Evolutionary conservation across 2,888 invertebrate genomes (phyloP), one percentile per base, ranked within the genome.

Genomic region (Nomada ferruginata): DNA sequence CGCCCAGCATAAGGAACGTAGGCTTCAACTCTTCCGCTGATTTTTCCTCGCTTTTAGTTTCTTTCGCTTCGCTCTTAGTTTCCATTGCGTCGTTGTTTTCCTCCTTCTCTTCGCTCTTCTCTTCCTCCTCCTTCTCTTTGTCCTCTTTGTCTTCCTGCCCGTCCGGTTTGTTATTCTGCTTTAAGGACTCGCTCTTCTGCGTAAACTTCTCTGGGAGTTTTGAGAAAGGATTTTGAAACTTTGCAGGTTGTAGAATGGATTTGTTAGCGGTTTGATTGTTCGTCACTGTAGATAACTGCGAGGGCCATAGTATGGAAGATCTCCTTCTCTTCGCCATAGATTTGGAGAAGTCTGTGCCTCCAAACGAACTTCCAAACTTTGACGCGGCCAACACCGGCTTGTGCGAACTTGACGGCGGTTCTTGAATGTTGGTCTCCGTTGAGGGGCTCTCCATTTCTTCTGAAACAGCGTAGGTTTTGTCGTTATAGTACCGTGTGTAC

Each of bases 1-100:
- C 86, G 10, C 90, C 91, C 10, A 93, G 76, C 5, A 93, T 92
- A 74, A 93, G 83, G 82, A 93, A 93, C 73, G 91, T 93, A 4
- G 92, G 92, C 71, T 86, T 90, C 36, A 87, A 70, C 11, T 91
- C 91, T 29, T 91, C 91, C 0, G 60, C 55, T 42, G 84, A 42
- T 60, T 88, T 91, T 13, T 88, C 86, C 18, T 89, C 89, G 5
- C 23, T 85, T 36, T 89, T 89, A n/a, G 80, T 66, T 18, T 87
- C 85, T 2, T 89, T 85, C 0, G 64, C 73, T 18, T 87, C 84
- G 18, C 50, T 75, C 52, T 87, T 88, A 20, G 63, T 81, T 20
- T 88, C 85, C 5, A 60, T 72, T 2, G 53, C 55, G 15, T 75
- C 60, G 5, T 52, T 50, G n/a, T 15, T 4, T 0, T 23, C 52